Conservation (phyloP, 1,140 invertebrate genomes). For the Drosophila parabipectinata region DNA sequence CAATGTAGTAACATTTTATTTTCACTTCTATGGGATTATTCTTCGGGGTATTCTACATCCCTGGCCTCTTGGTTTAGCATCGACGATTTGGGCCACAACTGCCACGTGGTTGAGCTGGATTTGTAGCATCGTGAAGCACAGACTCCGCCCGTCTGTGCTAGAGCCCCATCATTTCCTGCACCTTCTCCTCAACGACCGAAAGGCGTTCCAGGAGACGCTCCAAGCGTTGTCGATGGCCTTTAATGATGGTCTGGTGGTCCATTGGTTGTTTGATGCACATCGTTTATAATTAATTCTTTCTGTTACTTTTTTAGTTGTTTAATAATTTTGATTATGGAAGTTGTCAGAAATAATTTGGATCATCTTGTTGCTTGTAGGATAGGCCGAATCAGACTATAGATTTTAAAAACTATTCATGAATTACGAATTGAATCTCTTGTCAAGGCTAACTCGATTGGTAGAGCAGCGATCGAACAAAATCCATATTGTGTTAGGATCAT, state of each 20-base stretch:
- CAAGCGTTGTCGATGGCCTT: not conserved
- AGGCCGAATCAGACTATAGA: not conserved
- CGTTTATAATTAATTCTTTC: not conserved
- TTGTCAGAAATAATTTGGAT: not conserved
- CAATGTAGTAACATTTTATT: not conserved
- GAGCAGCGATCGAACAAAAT: not conserved
- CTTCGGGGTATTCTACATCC: not conserved
- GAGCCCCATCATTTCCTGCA: not conserved
- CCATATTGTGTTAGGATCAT: not conserved
- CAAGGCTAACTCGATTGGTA: conserved; percentile 2
- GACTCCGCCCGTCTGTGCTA: not conserved
- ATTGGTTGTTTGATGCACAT: not conserved
- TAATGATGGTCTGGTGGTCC: not conserved
- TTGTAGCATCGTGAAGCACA: not conserved
- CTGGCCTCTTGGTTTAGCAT: not conserved
- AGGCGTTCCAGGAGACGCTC: not conserved
- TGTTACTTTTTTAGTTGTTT: not conserved
- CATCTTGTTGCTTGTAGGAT: not conserved
- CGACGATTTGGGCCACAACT: not conserved
- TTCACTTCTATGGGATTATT: not conserved
- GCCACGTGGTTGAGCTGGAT: not conserved
- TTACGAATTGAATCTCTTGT: not conserved
- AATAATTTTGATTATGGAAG: not conserved
- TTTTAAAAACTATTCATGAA: not conserved
- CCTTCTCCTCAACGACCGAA: not conserved